phyloP scores from a whole-genome alignment of 2,113 vertebrate species.

The Pontoporia blainvillei region DNA sequence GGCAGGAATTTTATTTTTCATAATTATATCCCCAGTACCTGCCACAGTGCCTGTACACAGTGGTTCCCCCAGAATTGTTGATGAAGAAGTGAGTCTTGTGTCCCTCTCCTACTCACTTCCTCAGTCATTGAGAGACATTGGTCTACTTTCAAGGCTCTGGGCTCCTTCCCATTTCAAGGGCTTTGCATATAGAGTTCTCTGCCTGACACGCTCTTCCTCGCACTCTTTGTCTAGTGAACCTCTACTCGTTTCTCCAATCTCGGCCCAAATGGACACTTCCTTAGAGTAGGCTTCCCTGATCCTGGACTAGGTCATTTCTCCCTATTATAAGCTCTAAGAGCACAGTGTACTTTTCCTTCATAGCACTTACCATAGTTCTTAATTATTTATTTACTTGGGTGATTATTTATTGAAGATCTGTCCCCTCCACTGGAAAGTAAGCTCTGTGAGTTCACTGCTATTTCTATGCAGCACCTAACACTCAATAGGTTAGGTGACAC shows the following conservation, averaged over 20 bases:
- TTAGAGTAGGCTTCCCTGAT: background rate
- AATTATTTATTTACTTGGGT: conserved; percentile 20
- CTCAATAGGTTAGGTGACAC: background rate
- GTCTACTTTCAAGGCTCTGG: background rate
- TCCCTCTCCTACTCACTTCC: background rate
- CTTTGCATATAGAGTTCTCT: background rate
- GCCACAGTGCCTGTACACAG: background rate
- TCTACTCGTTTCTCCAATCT: background rate
- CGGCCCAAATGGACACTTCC: background rate
- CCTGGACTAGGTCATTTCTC: background rate
- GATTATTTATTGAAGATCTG: conserved; percentile 37
- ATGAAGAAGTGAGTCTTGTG: background rate
- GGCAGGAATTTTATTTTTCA: background rate
- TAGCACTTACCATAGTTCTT: background rate
- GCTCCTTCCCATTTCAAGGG: background rate
- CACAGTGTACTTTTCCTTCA: background rate
- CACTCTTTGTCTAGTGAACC: background rate
- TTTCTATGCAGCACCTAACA: conserved; percentile 1
- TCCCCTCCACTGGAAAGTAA: background rate
- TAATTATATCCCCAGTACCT: background rate
- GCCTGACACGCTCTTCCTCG: background rate
- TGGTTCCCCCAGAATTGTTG: background rate
- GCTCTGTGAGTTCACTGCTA: background rate
- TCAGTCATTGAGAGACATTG: background rate
- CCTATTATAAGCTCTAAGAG: background rate